Base-by-base conservation (phyloP, 2,797 vertebrate species). In the Phataginus tetradactyla region DNA sequence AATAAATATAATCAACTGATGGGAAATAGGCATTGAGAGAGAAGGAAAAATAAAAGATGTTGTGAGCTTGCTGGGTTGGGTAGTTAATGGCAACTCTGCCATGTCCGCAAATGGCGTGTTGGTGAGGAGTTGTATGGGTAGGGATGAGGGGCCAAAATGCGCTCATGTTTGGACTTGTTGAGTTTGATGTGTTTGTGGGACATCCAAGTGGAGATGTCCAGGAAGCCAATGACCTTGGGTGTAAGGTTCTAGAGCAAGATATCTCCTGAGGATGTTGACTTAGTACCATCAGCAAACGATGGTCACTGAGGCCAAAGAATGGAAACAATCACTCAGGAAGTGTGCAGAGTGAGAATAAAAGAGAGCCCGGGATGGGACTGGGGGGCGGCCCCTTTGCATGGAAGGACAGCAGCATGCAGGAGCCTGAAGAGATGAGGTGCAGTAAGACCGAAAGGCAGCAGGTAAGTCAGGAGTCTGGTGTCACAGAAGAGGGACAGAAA, bases 221-320 rank as follows among this genome's bases (percentile, higher is more conserved):
- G 53, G 42, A 32, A 89, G 45, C n/a, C 27, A 51, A 4, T 10
- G 53, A 11, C 37, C 61, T 0, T 3, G 42, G 27, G 49, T 4
- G n/a, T 23, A 6, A 53, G 32, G n/a, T 27, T 69, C 37, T 55
- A 14, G 4, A 14, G 45, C 15, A n/a, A 75, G 23, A 21, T 12
- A 39, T 37, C 23, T 39, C 11, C 37, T 9, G 2, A 3, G 27
- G 32, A 23, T 34, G 42, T 1, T 34, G 59, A 45, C 59, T 59
- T 66, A 12, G 4, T 9, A 4, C 42, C 3, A 0, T 23, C n/a
- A 37, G 34, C 29, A 3, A 25, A 18, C 11, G 14, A 5, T 15
- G 4, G 75, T 45, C 14, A 59, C 45, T 12, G 74, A 37, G 69
- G n/a, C 57, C 32, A 13, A 64, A 59, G 18, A 37, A 8, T 13